Conservation (phyloP, 2,797 vertebrate genomes). For the Peromyscus eremicus region DNA sequence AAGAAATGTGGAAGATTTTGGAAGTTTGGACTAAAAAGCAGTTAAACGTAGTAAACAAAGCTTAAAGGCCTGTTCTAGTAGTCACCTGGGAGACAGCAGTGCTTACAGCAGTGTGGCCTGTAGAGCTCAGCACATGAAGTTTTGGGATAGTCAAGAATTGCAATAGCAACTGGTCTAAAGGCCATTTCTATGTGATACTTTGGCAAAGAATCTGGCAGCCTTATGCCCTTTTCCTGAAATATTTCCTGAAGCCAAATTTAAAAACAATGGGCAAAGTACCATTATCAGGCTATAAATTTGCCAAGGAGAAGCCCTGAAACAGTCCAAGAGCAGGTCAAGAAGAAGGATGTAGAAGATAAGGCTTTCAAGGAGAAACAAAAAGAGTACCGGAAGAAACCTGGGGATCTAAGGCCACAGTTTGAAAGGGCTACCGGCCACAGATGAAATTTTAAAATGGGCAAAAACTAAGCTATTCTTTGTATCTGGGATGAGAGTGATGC, state of each 20-base stretch:
- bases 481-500: neutral
- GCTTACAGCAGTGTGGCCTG: neutral
- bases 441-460: conserved; percentile 97
- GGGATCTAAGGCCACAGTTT: neutral
- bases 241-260: neutral
- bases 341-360: neutral
- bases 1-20: neutral
- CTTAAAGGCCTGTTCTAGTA: neutral
- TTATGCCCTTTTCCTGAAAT: neutral
- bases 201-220: neutral
- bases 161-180: neutral
- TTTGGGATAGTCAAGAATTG: neutral
- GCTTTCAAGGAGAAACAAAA: neutral
- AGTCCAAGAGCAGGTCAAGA: neutral
- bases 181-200: neutral
- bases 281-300: neutral
- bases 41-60: neutral
- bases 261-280: neutral
- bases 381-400: neutral
- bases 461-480: conserved; percentile 89
- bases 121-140: neutral
- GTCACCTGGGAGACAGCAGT: neutral
- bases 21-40: neutral
- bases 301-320: neutral
- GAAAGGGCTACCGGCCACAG: conserved; percentile 79